These are phyloP conservation scores for Epinephelus lanceolatus DNA, from an alignment of 2,113 vertebrate species.

Conservation along the genomic window DNA sequence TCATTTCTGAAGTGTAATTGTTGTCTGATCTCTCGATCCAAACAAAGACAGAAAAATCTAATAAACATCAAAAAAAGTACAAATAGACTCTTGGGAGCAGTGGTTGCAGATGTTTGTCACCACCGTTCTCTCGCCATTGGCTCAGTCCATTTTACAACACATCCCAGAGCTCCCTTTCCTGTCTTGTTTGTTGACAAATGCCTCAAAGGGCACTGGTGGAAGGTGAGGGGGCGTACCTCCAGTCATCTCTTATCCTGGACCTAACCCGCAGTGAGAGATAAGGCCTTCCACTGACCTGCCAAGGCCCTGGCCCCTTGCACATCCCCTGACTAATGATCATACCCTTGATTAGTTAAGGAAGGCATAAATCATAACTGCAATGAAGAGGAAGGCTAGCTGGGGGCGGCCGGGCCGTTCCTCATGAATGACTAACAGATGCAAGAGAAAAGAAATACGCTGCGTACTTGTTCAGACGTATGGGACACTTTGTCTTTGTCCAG, in stretches of 20 bases:
- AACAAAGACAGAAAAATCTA: slow-evolving; percentile 20
- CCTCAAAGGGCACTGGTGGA: slow-evolving; percentile 42
- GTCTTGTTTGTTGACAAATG: slow-evolving; percentile 58
- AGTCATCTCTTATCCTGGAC: slow-evolving; percentile 73
- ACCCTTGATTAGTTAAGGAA: slow-evolving; percentile 80
- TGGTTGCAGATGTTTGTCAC: slow-evolving; percentile 27
- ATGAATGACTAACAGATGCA: slow-evolving; percentile 72
- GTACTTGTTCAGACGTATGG: slow-evolving; percentile 38
- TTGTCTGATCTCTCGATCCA: slow-evolving; percentile 8
- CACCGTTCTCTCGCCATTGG: not conserved
- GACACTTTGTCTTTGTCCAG: slow-evolving; percentile 65
- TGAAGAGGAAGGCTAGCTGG: slow-evolving; percentile 55
- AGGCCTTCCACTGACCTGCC: slow-evolving; percentile 67
- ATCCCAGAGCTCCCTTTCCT: not conserved
- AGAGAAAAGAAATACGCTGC: slow-evolving; percentile 54
- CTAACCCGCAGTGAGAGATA: slow-evolving; percentile 43
- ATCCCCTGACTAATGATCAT: slow-evolving; percentile 76
- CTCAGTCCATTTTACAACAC: slow-evolving; percentile 44
- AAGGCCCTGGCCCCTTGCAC: slow-evolving; percentile 55
- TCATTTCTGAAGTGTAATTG: slow-evolving; percentile 11
- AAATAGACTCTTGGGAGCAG: slow-evolving; percentile 6
- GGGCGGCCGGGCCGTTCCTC: slow-evolving; percentile 59
- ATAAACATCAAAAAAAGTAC: slow-evolving; percentile 17
- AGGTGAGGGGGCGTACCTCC: slow-evolving; percentile 65
- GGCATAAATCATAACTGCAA: slow-evolving; percentile 76